Base-by-base conservation (phyloP, 2,888 invertebrate genomes). In the Brachynemurus nebulosus region DNA sequence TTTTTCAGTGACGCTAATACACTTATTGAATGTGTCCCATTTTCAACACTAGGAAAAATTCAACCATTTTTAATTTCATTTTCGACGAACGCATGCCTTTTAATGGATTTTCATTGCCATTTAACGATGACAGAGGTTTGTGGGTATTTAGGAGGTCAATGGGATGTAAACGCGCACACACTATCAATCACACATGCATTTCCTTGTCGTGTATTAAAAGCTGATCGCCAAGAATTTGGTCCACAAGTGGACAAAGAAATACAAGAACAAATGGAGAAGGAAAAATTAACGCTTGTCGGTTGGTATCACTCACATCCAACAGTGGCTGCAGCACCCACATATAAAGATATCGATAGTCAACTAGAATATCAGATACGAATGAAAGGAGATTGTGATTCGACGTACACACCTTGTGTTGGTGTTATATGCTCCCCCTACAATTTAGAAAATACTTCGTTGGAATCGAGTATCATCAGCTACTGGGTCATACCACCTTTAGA, bases 401-500 rank as follows among this genome's bases (percentile, higher is more conserved):
- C 83, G n/a, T 95, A 93, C 58, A 82, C 85, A 30, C 95, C 95
- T 4, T 93, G 93, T 58, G 76, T 95, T 54, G 93, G 91, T 43
- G 72, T 93, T 37, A 90, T 95, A 58, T 81, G 89, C 57, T 90
- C 92, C 27, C 88, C 90, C 0, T 86, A 88, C 57, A 82, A 83
- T 57, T 79, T 78, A 46, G 85, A 86, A 59, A 82, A 80, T 56
- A 30, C n/a, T 11, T 82, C 83, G 18, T 64, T 86, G 51, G 89
- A 89, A 57, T 90, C 91, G 1, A 81, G 81, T 37, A 72, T 89
- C 11, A 81, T 85, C 48, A 81, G 86, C 45, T 95, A 86, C 64
- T 95, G 95, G 93, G 90, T 93, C 3, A 78, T 89, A 69, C 92
- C 95, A n/a, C 93, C 95, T 2, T 86, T 89, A 35, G 95, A 95